Conservation (phyloP, 1,140 invertebrate species). For the Chelonus insularis region DNA sequence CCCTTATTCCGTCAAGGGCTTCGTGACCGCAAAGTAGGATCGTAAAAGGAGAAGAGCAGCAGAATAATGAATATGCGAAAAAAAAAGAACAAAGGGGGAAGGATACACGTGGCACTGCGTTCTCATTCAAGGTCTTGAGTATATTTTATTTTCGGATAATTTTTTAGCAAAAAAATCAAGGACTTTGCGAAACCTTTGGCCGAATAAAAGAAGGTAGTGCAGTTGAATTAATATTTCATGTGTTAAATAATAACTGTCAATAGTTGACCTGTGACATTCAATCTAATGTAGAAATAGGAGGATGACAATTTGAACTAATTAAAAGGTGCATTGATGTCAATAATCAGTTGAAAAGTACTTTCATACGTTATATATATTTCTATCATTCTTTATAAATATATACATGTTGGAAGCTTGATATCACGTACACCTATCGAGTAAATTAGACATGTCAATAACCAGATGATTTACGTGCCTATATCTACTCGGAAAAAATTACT, state of each 20-base stretch:
- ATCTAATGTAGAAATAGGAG: conserved; percentile 37
- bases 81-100: conserved; percentile 2
- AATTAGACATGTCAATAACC: conserved; percentile 2
- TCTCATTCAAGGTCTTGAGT: conserved; percentile 6
- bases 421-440: not conserved
- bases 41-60: not conserved
- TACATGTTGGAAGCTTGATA: too few species aligned
- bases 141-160: too few species aligned
- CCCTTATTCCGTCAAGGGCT: conserved; percentile 24
- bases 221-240: conserved; percentile 3
- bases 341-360: conserved; percentile 30
- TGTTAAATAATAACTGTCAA: conserved; percentile 18
- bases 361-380: not conserved
- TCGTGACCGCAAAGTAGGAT: conserved; percentile 15
- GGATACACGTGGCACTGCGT: conserved; percentile 10
- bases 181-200: too few species aligned
- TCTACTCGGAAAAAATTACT: too few species aligned
- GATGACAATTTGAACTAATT: conserved; percentile 43
- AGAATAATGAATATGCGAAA: not conserved
- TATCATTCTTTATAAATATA: too few species aligned
- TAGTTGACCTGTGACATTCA: conserved; percentile 30
- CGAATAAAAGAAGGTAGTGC: not conserved
- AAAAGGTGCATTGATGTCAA: conserved; percentile 44
- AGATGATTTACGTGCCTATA: not conserved
- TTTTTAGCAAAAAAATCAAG: not conserved